These are phyloP conservation scores for Parascotia fuliginaria DNA, from an alignment of 2,888 invertebrate genomes.

Conservation along the genomic window DNA sequence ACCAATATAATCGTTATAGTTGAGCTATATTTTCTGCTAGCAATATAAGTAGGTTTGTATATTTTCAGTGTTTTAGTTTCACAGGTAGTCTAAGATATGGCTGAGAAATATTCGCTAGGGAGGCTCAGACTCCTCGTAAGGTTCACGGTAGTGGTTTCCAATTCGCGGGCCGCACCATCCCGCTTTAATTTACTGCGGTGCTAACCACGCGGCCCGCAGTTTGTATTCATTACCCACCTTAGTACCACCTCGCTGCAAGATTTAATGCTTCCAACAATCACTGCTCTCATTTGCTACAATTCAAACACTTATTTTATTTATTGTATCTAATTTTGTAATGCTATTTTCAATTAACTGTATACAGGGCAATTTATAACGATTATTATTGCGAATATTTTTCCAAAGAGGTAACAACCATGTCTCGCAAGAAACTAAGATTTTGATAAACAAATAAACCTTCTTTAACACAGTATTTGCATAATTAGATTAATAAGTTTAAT, in stretches of 20 bases:
- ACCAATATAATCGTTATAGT: slow-evolving; percentile 2
- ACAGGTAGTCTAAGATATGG: slow-evolving; percentile 56
- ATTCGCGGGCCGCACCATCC: slow-evolving; percentile 62
- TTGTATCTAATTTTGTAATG: slow-evolving; percentile 24
- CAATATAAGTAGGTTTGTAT: slow-evolving; percentile 12
- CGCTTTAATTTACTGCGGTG: slow-evolving; percentile 77
- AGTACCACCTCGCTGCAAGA: slow-evolving; percentile 64
- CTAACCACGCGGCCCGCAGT: slow-evolving; percentile 78
- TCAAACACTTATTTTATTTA: slow-evolving; percentile 67
- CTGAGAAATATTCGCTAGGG: slow-evolving; percentile 55
- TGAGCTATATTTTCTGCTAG: slow-evolving; percentile 9
- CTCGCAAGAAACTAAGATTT: not conserved
- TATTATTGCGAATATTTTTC: not conserved
- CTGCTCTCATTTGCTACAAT: slow-evolving; percentile 67
- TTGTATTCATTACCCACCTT: slow-evolving; percentile 83
- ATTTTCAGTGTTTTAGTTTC: slow-evolving; percentile 25
- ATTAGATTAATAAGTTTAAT: not conserved
- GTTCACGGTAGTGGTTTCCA: slow-evolving; percentile 60
- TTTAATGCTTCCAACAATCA: slow-evolving; percentile 71
- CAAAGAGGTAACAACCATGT: not conserved
- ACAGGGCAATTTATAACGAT: not conserved
- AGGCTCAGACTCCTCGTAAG: slow-evolving; percentile 47
- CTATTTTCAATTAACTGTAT: not conserved
- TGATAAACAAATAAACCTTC: not conserved
- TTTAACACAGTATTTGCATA: slow-evolving; percentile 1